Base-by-base conservation (phyloP, 2,888 invertebrate genomes). In the Hemithea aestivaria region DNA sequence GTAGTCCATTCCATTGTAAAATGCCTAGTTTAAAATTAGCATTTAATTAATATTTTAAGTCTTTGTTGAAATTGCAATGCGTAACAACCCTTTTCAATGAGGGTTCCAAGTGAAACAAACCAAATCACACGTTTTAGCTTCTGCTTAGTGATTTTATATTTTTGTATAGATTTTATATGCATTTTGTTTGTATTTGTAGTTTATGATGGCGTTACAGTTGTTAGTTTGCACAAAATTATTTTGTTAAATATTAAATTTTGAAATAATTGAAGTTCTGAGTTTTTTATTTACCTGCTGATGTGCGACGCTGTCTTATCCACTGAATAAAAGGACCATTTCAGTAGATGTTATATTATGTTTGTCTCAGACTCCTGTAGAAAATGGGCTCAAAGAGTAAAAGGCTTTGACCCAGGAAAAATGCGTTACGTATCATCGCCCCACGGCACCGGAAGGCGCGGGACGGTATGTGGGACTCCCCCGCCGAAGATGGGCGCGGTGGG, bases 151-250 rank as follows among this genome's bases (percentile, higher is more conserved):
- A 45, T 40, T 40, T 38, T 27, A 16, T 35, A 38, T 32, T 35
- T 41, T 40, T 51, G 41, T 71, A 59, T 65, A 62, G 64, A 66
- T 66, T 73, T 47, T 76, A 74, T 73, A 66, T 64, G 69, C 74
- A 80, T 78, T 79, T 76, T 85, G 80, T 83, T 85, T 76, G 68
- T 76, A 74, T 77, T 70, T 58, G 81, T 79, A 87, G 75, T 87
- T 81, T 87, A 87, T 83, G 66, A 75, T 67, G 69, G 73, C 58
- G 84, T 87, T 64, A 62, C 66, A 71, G 69, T 81, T 78, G 78
- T 81, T 81, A 73, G 72, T 73, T 73, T 73, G 74, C 78, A 80
- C 73, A 69, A 57, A 70, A 68, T 73, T 72, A 69, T 78, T 45
- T 52, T 80, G 81, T 83, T 83, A 80, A 73, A 72, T 58, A 81